A percentile compares a stretch with the other conserved stretches of the same genome.
phyloP scores from a whole-genome alignment of 2,888 invertebrate genomes.

The Cryptosula pallasiana region DNA sequence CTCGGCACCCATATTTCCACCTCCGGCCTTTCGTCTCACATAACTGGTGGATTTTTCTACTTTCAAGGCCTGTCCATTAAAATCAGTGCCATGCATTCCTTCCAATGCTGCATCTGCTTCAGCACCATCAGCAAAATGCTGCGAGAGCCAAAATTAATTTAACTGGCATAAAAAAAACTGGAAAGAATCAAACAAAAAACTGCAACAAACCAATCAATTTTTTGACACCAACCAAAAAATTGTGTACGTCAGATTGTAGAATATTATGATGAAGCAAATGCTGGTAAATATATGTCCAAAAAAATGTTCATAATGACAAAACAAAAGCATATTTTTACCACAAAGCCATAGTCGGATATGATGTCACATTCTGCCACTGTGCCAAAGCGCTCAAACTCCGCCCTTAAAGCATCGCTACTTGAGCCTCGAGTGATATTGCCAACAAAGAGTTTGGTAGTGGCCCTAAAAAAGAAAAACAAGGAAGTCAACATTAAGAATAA shows the following conservation, averaged over 20 bases:
- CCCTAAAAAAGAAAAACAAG: no score
- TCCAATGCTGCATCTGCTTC: conserved; percentile 1
- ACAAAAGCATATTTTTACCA: no score
- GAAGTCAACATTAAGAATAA: no score
- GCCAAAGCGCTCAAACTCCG: background rate
- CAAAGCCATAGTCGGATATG: conserved; percentile 2
- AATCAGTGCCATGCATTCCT: background rate
- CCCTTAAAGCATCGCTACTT: background rate
- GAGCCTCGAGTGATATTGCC: background rate
- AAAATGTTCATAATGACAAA: no score
- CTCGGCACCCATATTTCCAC: background rate
- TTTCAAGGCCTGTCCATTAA: conserved; percentile 3
- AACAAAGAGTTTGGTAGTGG: background rate
- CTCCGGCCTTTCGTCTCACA: conserved; percentile 5
- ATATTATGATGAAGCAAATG: no score
- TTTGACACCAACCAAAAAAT: no score
- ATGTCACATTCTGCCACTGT: conserved; percentile 8
- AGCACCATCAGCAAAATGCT: background rate
- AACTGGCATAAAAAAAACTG: no score
- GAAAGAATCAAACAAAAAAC: no score
- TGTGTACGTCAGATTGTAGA: no score
- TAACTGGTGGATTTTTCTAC: conserved; percentile 17
- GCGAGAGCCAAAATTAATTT: no score
- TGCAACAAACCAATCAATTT: no score
- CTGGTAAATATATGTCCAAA: no score